Conservation (phyloP, 2,797 vertebrate genomes). For the Dermochelys coriacea region DNA sequence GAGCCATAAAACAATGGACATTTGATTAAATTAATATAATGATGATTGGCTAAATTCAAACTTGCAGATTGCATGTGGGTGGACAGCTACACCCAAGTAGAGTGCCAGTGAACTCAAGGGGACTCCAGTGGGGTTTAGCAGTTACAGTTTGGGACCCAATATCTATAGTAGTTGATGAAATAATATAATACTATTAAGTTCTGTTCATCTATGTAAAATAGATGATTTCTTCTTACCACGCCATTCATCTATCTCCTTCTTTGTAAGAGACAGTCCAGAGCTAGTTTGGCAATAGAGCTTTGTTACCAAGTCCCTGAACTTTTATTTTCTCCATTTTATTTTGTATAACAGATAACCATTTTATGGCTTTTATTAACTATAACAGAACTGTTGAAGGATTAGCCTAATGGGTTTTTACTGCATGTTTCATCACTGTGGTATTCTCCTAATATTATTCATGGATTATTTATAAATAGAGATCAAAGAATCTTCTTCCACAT, state of each 20-base stretch:
- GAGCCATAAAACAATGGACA: constrained; percentile 47
- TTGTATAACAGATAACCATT: constrained; percentile 9
- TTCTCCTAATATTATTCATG: neutral
- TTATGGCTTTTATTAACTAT: constrained; percentile 49
- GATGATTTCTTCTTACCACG: constrained; percentile 19
- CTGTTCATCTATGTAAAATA: constrained; percentile 14
- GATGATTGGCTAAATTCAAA: constrained; percentile 58
- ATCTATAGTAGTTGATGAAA: constrained; percentile 57
- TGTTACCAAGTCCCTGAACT: constrained; percentile 45
- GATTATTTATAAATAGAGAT: constrained; percentile 41
- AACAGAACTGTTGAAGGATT: constrained; percentile 14
- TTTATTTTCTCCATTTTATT: constrained; percentile 33
- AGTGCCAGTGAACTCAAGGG: neutral
- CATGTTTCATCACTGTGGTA: neutral
- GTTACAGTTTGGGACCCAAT: neutral
- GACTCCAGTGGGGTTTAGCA: neutral
- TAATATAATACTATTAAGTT: constrained; percentile 54
- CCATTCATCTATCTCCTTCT: constrained; percentile 46
- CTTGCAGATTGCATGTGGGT: neutral
- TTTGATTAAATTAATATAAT: constrained; percentile 64
- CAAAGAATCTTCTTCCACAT: neutral
- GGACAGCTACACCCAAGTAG: neutral
- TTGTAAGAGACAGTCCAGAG: neutral
- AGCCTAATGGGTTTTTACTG: constrained; percentile 36
- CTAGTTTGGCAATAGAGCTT: neutral